Base-by-base conservation (phyloP, 2,888 invertebrate species). In the Seira musarum region DNA sequence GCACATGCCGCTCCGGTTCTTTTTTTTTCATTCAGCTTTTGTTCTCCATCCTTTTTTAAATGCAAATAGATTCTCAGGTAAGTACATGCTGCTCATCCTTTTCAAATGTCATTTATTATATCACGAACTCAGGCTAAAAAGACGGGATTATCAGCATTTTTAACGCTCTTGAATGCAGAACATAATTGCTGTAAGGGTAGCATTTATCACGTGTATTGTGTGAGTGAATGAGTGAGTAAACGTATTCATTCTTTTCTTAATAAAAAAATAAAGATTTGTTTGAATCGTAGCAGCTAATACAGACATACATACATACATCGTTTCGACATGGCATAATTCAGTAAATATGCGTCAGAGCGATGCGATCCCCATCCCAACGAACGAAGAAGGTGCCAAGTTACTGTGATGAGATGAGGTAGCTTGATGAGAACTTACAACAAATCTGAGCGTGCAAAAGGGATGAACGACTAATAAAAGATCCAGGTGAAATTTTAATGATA, bases 401-500 rank as follows among this genome's bases (percentile, higher is more conserved):
- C 40, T 24, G 24, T 72, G 71, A 63, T 46, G 71, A 46, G 61
- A 67, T 30, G 40, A 40, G 40, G 6, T 8, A 53, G 53, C 17
- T 30, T 8, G 70, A 72, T 72, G 64, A 71, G 35, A 61, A 63
- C 63, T 72, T 30, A 63, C 57, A 64, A 73, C 64, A 65, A 72
- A 79, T 73, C 24, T 35, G 66, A 65, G 21, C 17, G 40, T 68
- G 60, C 46, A 61, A 61, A 77, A 22, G 60, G 70, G 53, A 49
- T 25, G 65, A 73, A 60, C 53, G 40, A n/a, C 53, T 73, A 61
- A 71, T 21, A 15, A 68, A 68, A 60, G 57, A 63, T 64, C 74
- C 80, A 80, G 80, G 70, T 80, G 80, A 70, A 80, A 74, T 70
- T 74, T 40, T 63, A 63, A 64, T 73, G 53, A 73, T 66, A 57